Percentiles rank a stretch among this genome's conserved stretches.
These are phyloP conservation scores for Matsumurasca onukii DNA, from an alignment of 1,140 invertebrate species.

Conservation along the genomic window DNA sequence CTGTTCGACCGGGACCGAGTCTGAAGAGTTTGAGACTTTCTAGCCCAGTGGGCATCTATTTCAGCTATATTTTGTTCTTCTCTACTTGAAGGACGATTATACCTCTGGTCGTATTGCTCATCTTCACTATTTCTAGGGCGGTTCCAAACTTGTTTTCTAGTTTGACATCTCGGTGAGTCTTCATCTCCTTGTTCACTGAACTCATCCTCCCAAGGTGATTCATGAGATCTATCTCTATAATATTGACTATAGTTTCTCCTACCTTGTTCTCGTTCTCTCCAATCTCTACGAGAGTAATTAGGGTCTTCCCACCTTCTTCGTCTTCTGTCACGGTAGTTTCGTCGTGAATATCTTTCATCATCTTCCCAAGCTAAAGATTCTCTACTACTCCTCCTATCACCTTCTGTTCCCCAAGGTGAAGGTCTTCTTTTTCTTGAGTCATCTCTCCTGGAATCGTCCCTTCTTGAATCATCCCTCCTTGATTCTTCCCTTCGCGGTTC, in stretches of 20 bases:
- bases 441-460: slow-evolving; percentile 48
- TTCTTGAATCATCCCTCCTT: slow-evolving; percentile 35
- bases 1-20: slow-evolving; percentile 29
- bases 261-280: slow-evolving; percentile 42
- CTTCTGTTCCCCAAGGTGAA: slow-evolving; percentile 37
- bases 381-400: slow-evolving; percentile 38
- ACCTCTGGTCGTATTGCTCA: slow-evolving; percentile 23
- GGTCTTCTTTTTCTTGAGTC: slow-evolving; percentile 44
- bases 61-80: slow-evolving; percentile 47
- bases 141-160: slow-evolving; percentile 35
- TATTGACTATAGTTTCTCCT: slow-evolving; percentile 51
- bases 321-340: slow-evolving; percentile 39
- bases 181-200: slow-evolving; percentile 42
- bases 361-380: slow-evolving; percentile 42
- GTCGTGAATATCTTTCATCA: slow-evolving; percentile 42
- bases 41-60: slow-evolving; percentile 49
- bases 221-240: slow-evolving; percentile 49
- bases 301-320: slow-evolving; percentile 50
- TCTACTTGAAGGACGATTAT: slow-evolving; percentile 16
- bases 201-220: slow-evolving; percentile 59
- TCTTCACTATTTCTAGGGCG: background rate
- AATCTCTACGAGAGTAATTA: slow-evolving; percentile 43
- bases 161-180: slow-evolving; percentile 37
- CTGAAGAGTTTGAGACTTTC: slow-evolving; percentile 37
- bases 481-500: slow-evolving; percentile 45